Evolutionary conservation across 2,888 invertebrate species (phyloP), one percentile per base, ranked within the genome.

Genomic region (Phrixothrix hirtus): DNA sequence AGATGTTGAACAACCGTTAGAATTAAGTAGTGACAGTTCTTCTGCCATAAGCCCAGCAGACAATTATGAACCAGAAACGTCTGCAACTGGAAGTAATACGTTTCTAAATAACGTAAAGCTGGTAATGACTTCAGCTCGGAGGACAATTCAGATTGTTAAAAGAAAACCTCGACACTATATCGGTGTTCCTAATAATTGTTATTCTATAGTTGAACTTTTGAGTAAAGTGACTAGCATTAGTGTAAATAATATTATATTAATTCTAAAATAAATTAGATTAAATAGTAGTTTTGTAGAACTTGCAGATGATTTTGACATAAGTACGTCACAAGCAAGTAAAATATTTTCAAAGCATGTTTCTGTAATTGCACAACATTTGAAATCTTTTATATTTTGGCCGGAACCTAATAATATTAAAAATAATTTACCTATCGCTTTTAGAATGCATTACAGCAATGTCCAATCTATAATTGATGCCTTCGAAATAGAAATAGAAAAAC

Each of bases 401-500:
- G 4, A 3, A 5, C 3, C 3, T 5, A 7, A 21, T 5, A 21
- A 21, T 5, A 21, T 21, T 21, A 58, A 53, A 48, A 29, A 36
- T 12, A 35, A 42, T 5, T 38, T 64, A 9, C 64, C 62, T 2
- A 53, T 59, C 25, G 29, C 62, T 4, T 66, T 67, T 51, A 41
- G 61, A 41, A 32, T 32, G 9, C 43, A 50, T 14, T 66, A 58
- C 46, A 17, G 39, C 26, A 58, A 65, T 12, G 64, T 68, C 0
- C 61, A 35, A 41, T 65, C 65, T 17, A 72, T 74, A 1, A 71
- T 72, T 16, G 72, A 73, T 38, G 74, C 73, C 31, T 46, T 74
- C 4, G 72, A 73, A 48, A 72, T 71, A 17, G 65, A 71, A 35
- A 53, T 74, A n/a, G 64, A 74, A 59, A 73, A 70, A 51, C 70